Base-by-base conservation (phyloP, 2,797 vertebrate species). In the Telmatherina bonti region DNA sequence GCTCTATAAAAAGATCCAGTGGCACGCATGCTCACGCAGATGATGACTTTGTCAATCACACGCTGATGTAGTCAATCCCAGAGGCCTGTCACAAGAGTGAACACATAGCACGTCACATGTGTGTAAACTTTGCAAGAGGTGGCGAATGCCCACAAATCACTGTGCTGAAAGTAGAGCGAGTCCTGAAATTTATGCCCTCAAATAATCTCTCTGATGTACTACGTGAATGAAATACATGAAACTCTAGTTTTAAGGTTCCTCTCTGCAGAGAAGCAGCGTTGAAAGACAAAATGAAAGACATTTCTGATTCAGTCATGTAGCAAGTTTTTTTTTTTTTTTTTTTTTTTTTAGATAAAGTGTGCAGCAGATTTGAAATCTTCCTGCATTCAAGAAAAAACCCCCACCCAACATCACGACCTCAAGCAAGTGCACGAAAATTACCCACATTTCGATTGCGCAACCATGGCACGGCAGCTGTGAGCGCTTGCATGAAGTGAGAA, bases 1-100 rank as follows among this genome's bases (percentile, higher is more conserved):
- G 77, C 64, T 77, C 90, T 93, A 89, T 89, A 92, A 91, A 91
- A 93, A 92, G 88, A 85, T 60, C 72, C 74, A 53, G 74, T 67
- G 81, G 86, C 74, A 77, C 67, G 9, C 62, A 20, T 30, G 43
- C 73, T 71, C 77, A 47, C 10, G 41, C 73, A 79, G 49, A 74
- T 51, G 72, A 74, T 67, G 75, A 81, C 77, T 88, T 82, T 92
- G 90, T 90, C 90, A 90, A 91, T 89, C 91, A 88, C 76, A 53
- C 13, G 51, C 63, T 56, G 87, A 89, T 79, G 82, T 89, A 90
- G 85, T 91, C 78, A 47, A 67, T 72, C 84, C 86, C 72, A 68
- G 56, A 64, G 33, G 74, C 70, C 71, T 60, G 73, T 79, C 83
- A 71, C 24, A 18, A 35, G 59, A 27, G 61, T 15, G 12, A 18